Percentiles rank a stretch among this genome's conserved stretches.
Conservation (phyloP, 2,888 invertebrate species). For the Portevinia maculata region DNA sequence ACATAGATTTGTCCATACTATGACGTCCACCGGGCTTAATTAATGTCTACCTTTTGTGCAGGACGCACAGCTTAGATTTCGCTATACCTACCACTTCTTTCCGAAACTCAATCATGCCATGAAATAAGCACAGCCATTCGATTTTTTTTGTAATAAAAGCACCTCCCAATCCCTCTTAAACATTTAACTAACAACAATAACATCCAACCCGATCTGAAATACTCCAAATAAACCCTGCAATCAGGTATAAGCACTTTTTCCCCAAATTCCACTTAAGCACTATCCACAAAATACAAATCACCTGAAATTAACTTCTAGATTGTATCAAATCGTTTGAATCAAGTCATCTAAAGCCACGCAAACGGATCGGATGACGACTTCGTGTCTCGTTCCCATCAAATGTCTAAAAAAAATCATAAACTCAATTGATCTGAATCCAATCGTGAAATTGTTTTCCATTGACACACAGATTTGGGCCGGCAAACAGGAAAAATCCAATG, state of each 20-base stretch:
- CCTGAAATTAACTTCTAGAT: constrained; percentile 69
- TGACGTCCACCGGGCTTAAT: too few species aligned
- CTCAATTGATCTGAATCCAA: constrained; percentile 70
- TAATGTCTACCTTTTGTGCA: too few species aligned
- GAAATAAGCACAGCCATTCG: too few species aligned
- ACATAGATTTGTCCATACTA: too few species aligned
- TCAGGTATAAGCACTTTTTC: constrained; percentile 19
- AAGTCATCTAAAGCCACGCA: constrained; percentile 41
- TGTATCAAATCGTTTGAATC: constrained; percentile 65
- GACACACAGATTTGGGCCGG: constrained; percentile 24
- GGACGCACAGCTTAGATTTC: too few species aligned
- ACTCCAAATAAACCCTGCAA: not conserved
- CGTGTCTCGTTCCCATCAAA: constrained; percentile 61
- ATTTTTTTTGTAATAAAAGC: too few species aligned
- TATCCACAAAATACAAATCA: constrained; percentile 63
- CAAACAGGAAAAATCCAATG: constrained; percentile 16
- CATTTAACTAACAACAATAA: too few species aligned
- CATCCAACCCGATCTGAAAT: too few species aligned
- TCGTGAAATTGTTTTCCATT: constrained; percentile 74
- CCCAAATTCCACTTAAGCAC: constrained; percentile 38
- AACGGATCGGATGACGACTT: constrained; percentile 50
- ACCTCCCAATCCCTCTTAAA: too few species aligned
- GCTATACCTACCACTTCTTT: too few species aligned
- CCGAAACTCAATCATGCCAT: too few species aligned
- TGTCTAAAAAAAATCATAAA: constrained; percentile 68